Percentiles rank a stretch among this genome's conserved stretches.
phyloP scores from a whole-genome alignment of 2,113 vertebrate species.

The Tichodroma muraria region DNA sequence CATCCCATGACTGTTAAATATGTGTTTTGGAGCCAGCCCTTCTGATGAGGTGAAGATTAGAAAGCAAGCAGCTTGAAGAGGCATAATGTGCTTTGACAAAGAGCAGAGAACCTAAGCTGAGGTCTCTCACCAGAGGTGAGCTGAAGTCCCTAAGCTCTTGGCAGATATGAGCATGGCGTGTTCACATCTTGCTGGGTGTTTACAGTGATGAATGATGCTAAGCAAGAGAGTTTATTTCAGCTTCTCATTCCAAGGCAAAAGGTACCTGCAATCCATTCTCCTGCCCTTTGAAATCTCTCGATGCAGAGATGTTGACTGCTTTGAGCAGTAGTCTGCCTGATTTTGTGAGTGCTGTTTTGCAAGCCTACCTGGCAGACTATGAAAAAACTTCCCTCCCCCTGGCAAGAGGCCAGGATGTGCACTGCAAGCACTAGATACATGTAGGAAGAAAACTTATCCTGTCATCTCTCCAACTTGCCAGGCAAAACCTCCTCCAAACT shows the following conservation, averaged over 20 bases:
- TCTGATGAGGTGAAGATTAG: not conserved
- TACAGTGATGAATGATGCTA: not conserved
- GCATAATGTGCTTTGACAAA: not conserved
- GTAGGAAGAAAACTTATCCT: not conserved
- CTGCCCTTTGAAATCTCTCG: not conserved
- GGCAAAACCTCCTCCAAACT: not conserved
- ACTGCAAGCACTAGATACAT: not conserved
- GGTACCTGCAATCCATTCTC: not conserved
- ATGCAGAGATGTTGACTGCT: not conserved
- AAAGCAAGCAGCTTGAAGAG: not conserved
- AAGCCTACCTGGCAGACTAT: not conserved
- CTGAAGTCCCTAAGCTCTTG: not conserved
- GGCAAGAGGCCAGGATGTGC: not conserved
- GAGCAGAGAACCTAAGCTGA: not conserved
- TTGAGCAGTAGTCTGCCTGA: not conserved
- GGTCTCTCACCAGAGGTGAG: not conserved
- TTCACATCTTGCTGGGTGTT: not conserved
- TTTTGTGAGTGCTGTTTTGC: not conserved
- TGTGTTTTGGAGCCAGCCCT: not conserved
- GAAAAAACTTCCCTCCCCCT: not conserved
- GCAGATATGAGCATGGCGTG: not conserved
- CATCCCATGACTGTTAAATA: not conserved
- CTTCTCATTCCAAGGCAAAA: not conserved
- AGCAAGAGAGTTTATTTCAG: not conserved
- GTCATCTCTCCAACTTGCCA: not conserved